Conservation (phyloP, 2,113 vertebrate species). For the Neolamprologus longior region DNA sequence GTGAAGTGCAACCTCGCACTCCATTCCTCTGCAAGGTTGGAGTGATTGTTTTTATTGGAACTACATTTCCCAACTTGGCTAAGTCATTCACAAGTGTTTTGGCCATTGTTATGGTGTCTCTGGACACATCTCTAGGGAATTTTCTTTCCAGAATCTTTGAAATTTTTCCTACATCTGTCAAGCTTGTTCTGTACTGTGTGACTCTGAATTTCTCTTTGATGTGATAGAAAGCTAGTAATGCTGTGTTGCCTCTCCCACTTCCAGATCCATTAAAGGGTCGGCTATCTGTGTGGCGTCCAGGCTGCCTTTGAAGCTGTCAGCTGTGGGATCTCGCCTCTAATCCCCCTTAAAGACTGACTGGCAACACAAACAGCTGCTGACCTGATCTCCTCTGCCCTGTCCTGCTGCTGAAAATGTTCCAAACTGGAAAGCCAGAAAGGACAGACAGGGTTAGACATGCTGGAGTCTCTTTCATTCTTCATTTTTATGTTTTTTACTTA, state of each 20-base stretch:
- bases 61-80: not conserved
- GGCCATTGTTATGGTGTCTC: not conserved
- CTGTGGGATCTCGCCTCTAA: slow-evolving; percentile 28
- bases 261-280: not conserved
- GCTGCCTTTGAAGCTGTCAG: slow-evolving; percentile 10
- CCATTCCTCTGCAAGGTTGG: not conserved
- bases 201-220: not conserved
- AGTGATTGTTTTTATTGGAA: not conserved
- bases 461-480: not conserved
- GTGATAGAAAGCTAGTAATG: not conserved
- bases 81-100: not conserved
- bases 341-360: slow-evolving; percentile 38
- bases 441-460: not conserved
- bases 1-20: not conserved
- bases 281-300: not conserved
- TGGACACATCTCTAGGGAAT: not conserved
- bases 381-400: not conserved
- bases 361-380: slow-evolving; percentile 54
- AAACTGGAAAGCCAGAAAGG: not conserved
- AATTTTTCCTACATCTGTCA: not conserved
- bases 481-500: not conserved
- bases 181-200: not conserved
- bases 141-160: not conserved
- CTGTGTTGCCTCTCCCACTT: not conserved
- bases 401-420: slow-evolving; percentile 23